These are phyloP conservation scores for Salvelinus sp. DNA, from an alignment of 2,113 vertebrate species.

Conservation along the genomic window DNA sequence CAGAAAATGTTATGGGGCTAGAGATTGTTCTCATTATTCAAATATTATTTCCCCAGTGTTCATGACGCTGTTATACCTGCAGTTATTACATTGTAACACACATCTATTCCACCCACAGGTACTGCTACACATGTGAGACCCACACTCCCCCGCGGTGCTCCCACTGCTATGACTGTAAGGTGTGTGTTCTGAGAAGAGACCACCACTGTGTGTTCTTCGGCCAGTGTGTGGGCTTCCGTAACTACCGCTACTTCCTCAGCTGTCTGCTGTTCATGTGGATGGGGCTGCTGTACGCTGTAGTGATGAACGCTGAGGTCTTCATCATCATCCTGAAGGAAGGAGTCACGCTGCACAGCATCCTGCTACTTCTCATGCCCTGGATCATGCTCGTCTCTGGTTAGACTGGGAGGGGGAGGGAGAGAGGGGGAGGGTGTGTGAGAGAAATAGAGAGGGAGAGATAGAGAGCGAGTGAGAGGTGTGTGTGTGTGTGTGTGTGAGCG, in stretches of 20 bases:
- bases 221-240: conserved; percentile 84
- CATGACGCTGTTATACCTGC: not conserved
- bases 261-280: conserved; percentile 81
- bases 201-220: conserved; percentile 91
- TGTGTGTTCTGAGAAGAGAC: conserved; percentile 85
- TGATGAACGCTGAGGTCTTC: conserved; percentile 86
- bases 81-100: not conserved
- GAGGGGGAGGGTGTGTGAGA: not conserved
- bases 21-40: too few species aligned
- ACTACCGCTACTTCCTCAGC: conserved; percentile 86
- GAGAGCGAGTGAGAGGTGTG: not conserved
- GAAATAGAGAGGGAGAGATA: too few species aligned
- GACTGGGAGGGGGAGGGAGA: not conserved
- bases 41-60: not conserved
- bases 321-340: conserved; percentile 81
- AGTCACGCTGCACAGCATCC: conserved; percentile 77
- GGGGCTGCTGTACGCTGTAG: conserved; percentile 80
- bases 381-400: conserved; percentile 88
- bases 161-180: conserved; percentile 84
- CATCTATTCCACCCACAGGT: conserved; percentile 63
- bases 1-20: too few species aligned
- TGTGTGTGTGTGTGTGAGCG: not conserved
- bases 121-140: conserved; percentile 85
- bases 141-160: conserved; percentile 86
- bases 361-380: conserved; percentile 86